phyloP scores from a whole-genome alignment of 2,113 vertebrate genomes.

The Xyrauchen texanus region DNA sequence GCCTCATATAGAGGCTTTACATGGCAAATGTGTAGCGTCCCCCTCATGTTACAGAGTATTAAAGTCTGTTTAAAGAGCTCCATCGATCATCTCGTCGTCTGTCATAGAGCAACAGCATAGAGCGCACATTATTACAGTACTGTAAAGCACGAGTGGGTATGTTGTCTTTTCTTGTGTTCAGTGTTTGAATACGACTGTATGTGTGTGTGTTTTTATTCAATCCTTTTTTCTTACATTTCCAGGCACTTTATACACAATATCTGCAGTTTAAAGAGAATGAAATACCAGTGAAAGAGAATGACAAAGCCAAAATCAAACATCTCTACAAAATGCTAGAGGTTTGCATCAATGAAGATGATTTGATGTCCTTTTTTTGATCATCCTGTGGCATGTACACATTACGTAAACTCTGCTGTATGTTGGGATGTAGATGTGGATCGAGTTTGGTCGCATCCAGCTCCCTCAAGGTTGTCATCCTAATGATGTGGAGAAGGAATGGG shows the following conservation, averaged over 20 bases:
- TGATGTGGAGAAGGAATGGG: constrained; percentile 98
- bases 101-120: background rate
- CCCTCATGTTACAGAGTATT: constrained; percentile 38
- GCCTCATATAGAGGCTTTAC: background rate
- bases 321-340: constrained; percentile 97
- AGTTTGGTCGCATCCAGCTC: constrained; percentile 96
- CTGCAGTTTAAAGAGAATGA: constrained; percentile 97
- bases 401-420: background rate
- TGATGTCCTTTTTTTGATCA: background rate
- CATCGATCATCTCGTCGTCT: no score
- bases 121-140: no score
- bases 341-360: constrained; percentile 46
- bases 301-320: constrained; percentile 91
- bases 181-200: background rate
- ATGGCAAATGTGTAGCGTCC: constrained; percentile 19
- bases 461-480: constrained; percentile 95
- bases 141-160: background rate
- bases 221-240: constrained; percentile 49
- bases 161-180: background rate
- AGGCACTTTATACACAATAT: constrained; percentile 99
- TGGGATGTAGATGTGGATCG: constrained; percentile 89
- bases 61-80: constrained; percentile 51
- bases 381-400: no score
- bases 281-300: constrained; percentile 92
- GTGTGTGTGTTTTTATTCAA: background rate